Evolutionary conservation across 2,797 vertebrate genomes (phyloP), one percentile per base, ranked within the genome.

Genomic region (Hippopotamyrus pictus): DNA sequence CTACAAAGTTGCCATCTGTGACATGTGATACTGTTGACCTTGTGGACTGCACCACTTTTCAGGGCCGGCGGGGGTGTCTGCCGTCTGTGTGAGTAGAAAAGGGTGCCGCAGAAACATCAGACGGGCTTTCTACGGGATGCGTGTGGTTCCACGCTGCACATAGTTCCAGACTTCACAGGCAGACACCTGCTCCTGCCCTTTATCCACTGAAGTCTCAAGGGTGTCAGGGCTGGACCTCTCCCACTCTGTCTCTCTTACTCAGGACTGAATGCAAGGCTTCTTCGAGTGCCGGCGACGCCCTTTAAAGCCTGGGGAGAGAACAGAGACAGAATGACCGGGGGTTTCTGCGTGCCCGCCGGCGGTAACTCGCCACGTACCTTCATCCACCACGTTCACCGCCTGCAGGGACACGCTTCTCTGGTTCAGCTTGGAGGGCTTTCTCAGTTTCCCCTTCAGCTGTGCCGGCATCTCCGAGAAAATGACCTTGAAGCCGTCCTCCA

Each of bases 181-280:
- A 33, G 50, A 37, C 12, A 14, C 25, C 50, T 50, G 25, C n/a
- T 86, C 25, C 22, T 53, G 46, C 14, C 12, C 6, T 54, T 54
- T 48, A 25, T 53, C 1, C 29, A 76, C 4, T 7, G 22, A 88
- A 86, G 82, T 91, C 73, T 46, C 33, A n/a, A 17, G 33, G 37
- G 65, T 33, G 25, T 73, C 9, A 53, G 50, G 22, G 50, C 12
- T 86, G 7, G 8, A 54, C 22, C 1, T 41, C 6, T 0, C 57
- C 19, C 54, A 6, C 33, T 3, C 3, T 11, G 33, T 17, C 57
- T 17, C 37, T 25, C 51, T 46, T 62, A 25, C 37, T 96, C 93
- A 96, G 1, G 96, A 96, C 93, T 96, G 96, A 92, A 96, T 96
- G 90, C 96, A 96, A 87, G 93, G 93, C 91, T 95, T 96, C 92